Conservation (phyloP, 1,140 invertebrate species). For the Heliconius melpomene region DNA sequence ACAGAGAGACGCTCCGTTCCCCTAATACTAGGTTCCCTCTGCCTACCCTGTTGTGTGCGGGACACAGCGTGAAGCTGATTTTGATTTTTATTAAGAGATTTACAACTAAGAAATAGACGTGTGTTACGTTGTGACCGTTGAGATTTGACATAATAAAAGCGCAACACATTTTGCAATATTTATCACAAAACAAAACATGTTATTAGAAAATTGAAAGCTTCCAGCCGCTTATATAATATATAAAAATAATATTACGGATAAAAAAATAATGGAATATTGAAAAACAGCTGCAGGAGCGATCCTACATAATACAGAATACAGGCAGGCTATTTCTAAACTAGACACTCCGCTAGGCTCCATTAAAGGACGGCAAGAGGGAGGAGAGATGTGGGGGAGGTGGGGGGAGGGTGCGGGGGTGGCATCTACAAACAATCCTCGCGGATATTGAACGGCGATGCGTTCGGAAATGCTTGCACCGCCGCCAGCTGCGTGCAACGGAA, state of each 20-base stretch:
- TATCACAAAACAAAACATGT: constrained; percentile 2
- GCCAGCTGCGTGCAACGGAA: constrained; percentile 64
- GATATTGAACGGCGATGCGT: constrained; percentile 77
- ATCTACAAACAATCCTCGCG: constrained; percentile 75
- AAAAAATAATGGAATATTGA: constrained; percentile 20
- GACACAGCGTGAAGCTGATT: no score
- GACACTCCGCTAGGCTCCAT: constrained; percentile 67
- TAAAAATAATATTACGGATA: constrained; percentile 1
- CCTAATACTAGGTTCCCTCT: no score
- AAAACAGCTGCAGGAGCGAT: constrained; percentile 19
- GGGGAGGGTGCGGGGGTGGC: constrained; percentile 44
- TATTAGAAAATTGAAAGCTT: background rate
- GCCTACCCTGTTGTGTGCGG: no score
- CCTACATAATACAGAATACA: constrained; percentile 46
- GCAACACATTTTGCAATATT: background rate
- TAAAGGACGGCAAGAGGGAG: constrained; percentile 47
- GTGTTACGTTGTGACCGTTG: no score
- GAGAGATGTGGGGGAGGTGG: constrained; percentile 43
- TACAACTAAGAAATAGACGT: no score
- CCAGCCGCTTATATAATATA: background rate
- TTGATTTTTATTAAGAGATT: no score
- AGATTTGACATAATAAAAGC: no score
- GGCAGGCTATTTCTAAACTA: constrained; percentile 65
- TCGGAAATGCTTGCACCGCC: constrained; percentile 71
- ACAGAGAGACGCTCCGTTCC: no score